These are phyloP conservation scores for Lynx canadensis DNA, from an alignment of 2,113 vertebrate genomes.

Conservation along the genomic window DNA sequence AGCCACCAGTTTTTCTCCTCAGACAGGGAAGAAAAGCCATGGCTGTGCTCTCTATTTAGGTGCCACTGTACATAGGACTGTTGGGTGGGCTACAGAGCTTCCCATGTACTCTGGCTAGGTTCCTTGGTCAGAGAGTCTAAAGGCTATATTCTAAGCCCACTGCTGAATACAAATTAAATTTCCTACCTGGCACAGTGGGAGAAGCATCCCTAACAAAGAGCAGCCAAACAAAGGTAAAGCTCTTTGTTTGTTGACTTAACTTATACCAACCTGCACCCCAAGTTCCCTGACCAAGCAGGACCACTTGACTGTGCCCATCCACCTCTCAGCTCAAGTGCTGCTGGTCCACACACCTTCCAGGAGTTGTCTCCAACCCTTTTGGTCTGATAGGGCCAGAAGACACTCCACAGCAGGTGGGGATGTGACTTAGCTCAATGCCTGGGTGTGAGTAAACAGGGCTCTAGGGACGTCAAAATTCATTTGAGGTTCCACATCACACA, in stretches of 20 bases:
- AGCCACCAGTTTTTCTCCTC: not conserved
- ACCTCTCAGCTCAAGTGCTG: not conserved
- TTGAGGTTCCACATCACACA: not conserved
- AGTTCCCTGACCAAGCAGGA: not conserved
- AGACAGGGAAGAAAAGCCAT: not conserved
- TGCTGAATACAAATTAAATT: not conserved
- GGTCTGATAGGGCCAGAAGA: not conserved
- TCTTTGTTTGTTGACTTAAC: not conserved
- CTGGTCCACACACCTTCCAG: not conserved
- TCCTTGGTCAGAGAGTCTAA: not conserved
- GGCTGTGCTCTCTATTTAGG: not conserved
- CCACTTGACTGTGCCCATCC: not conserved
- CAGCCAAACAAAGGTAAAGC: not conserved
- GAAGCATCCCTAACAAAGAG: no score
- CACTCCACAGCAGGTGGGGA: not conserved
- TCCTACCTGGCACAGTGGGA: not conserved
- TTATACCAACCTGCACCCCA: not conserved
- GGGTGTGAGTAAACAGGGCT: not conserved
- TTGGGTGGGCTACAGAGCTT: not conserved
- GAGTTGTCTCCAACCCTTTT: not conserved
- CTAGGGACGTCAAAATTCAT: not conserved
- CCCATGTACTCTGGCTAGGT: not conserved
- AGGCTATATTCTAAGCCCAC: not conserved
- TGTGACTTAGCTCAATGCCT: not conserved
- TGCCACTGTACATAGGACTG: not conserved